A percentile compares a stretch with the other conserved stretches of the same genome.
These are phyloP conservation scores for Physocephala rufipes DNA, from an alignment of 2,888 invertebrate species.

Conservation along the genomic window DNA sequence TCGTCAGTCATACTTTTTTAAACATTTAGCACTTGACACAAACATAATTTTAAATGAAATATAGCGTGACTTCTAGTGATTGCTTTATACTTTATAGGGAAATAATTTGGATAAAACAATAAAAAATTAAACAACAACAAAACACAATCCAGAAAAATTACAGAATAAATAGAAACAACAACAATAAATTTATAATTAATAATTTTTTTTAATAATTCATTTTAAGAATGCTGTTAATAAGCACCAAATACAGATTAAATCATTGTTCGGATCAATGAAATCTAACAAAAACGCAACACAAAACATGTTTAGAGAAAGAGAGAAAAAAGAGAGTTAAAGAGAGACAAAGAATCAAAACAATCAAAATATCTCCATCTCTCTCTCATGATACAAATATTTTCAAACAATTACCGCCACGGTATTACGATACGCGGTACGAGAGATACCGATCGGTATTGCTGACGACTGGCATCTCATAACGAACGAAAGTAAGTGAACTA, in stretches of 20 bases:
- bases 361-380: not conserved
- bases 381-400: not conserved
- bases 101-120: no score
- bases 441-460: slow-evolving; percentile 5
- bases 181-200: slow-evolving; percentile 2
- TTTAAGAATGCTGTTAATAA: slow-evolving; percentile 14
- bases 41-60: not conserved
- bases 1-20: no score
- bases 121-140: no score
- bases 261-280: slow-evolving; percentile 1
- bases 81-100: no score
- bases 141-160: not conserved
- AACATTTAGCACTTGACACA: not conserved
- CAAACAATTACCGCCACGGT: no score
- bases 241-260: slow-evolving; percentile 21
- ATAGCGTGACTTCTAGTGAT: not conserved
- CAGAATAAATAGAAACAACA: not conserved
- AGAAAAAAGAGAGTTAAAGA: not conserved
- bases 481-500: no score
- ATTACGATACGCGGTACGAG: slow-evolving; percentile 2
- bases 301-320: not conserved
- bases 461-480: not conserved
- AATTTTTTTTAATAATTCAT: slow-evolving; percentile 1
- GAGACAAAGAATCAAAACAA: not conserved
- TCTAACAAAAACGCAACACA: not conserved